These are phyloP conservation scores for Heliocidaris erythrogramma DNA, from an alignment of 35 echinoderm and acorn worm genomes.

Conservation along the genomic window DNA sequence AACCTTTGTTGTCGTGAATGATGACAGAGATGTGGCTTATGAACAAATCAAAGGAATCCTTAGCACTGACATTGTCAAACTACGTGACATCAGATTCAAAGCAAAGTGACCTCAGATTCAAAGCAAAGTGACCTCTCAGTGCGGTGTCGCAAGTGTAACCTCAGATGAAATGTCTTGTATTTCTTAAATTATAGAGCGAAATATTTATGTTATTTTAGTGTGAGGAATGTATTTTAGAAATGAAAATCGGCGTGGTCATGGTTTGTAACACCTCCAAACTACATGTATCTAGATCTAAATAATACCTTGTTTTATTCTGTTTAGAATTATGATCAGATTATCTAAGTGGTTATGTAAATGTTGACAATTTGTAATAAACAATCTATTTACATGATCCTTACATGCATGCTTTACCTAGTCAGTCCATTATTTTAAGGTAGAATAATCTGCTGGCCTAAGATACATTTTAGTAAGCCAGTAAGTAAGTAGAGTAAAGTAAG, in stretches of 20 bases:
- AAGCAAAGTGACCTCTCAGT: slow-evolving; percentile 19
- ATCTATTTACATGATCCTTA: no score
- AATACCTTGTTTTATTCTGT: background rate
- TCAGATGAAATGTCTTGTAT: background rate
- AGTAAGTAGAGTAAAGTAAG: no score
- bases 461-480: no score
- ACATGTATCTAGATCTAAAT: background rate
- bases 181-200: background rate
- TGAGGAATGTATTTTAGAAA: background rate
- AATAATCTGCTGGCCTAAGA: no score
- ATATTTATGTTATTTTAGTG: background rate
- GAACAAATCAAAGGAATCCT: slow-evolving; percentile 66
- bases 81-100: slow-evolving; percentile 59
- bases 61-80: slow-evolving; percentile 42
- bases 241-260: background rate
- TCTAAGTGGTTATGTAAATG: background rate
- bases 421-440: no score
- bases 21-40: slow-evolving; percentile 75
- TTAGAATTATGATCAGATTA: no score
- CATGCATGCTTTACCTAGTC: no score
- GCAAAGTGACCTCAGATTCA: slow-evolving; percentile 46
- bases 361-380: no score
- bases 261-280: background rate
- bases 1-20: slow-evolving; percentile 67
- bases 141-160: background rate